These are phyloP conservation scores for Meloidogyne hapla DNA, from an alignment of 1,140 invertebrate species.

Conservation along the genomic window DNA sequence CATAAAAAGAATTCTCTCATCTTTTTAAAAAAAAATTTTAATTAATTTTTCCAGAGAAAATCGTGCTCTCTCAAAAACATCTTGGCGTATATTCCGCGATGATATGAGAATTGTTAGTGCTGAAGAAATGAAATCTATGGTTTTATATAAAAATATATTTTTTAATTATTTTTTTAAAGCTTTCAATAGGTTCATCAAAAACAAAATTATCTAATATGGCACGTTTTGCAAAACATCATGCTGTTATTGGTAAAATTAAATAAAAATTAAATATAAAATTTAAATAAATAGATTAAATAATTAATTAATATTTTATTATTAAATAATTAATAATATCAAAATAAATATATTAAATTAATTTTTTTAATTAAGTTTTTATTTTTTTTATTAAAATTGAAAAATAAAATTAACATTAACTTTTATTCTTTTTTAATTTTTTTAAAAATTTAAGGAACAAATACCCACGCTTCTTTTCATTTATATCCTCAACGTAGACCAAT, in stretches of 20 bases:
- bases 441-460: conserved; percentile 46
- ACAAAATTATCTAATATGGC: conserved; percentile 62
- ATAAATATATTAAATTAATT: too few species aligned
- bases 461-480: conserved; percentile 60
- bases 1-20: too few species aligned
- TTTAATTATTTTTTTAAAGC: conserved; percentile 33
- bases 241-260: conserved; percentile 51
- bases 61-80: conserved; percentile 51
- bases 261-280: too few species aligned
- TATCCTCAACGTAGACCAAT: conserved; percentile 61
- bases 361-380: too few species aligned
- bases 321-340: too few species aligned
- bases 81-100: conserved; percentile 60
- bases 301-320: too few species aligned
- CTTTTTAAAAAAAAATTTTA: too few species aligned
- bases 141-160: background rate
- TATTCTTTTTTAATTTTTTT: too few species aligned
- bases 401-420: too few species aligned
- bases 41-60: conserved; percentile 52
- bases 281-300: too few species aligned
- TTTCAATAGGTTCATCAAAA: conserved; percentile 59
- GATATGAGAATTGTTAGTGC: conserved; percentile 57
- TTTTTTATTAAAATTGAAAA: too few species aligned
- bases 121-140: conserved; percentile 64
- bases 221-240: conserved; percentile 62